phyloP scores from a whole-genome alignment of 2,888 invertebrate species.

The Onchidella celtica region DNA sequence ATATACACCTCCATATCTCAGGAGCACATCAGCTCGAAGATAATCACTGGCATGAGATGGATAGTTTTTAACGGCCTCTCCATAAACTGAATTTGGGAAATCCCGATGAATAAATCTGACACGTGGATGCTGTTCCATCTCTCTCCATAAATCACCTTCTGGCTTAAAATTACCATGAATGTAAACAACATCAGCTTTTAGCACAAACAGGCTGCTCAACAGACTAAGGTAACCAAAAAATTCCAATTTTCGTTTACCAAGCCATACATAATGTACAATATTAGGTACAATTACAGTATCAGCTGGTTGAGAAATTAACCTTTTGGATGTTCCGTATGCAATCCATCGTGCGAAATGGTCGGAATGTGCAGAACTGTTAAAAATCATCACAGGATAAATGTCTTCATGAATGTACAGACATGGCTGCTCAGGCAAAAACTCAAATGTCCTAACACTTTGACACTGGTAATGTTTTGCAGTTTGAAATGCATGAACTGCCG shows the following conservation, averaged over 20 bases:
- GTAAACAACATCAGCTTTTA: conserved; percentile 66
- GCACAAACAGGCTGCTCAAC: conserved; percentile 65
- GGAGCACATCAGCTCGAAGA: conserved; percentile 68
- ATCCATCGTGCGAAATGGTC: conserved; percentile 59
- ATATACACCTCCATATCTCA: conserved; percentile 73
- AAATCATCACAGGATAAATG: conserved; percentile 60
- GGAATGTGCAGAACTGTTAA: conserved; percentile 60
- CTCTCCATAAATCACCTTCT: conserved; percentile 65
- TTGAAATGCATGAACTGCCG: background rate
- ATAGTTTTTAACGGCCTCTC: conserved; percentile 59
- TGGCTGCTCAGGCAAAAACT: background rate
- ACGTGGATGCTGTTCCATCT: conserved; percentile 42
- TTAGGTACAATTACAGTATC: conserved; percentile 65
- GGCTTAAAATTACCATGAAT: conserved; percentile 70
- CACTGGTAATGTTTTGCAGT: background rate
- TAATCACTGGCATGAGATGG: conserved; percentile 69
- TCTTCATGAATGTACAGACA: conserved; percentile 51
- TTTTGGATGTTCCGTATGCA: conserved; percentile 61
- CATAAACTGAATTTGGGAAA: conserved; percentile 58
- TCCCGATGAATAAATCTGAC: conserved; percentile 57
- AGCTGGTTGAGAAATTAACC: conserved; percentile 51
- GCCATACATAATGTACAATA: conserved; percentile 73
- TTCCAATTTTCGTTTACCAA: conserved; percentile 64
- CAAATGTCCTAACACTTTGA: conserved; percentile 9
- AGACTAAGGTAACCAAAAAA: conserved; percentile 68